Base-by-base conservation (phyloP, 1,140 invertebrate species). In the Pseudomyrmex cubaensis region DNA sequence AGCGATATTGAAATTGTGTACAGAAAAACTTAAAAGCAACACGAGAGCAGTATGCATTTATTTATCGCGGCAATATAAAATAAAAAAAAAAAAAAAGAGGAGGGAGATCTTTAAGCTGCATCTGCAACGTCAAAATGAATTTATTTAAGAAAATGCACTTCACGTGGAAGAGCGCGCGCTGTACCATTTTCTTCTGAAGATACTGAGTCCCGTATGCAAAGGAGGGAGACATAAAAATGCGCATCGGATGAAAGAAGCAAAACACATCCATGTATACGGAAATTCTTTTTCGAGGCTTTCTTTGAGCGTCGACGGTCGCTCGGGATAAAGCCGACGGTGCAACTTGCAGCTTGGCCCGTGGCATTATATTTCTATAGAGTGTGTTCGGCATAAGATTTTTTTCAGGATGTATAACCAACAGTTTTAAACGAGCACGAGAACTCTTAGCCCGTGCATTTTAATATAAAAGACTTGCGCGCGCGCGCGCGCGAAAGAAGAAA, bases 331-430 rank as follows among this genome's bases (percentile, higher is more conserved):
- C 70, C 69, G 56, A 72, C 76, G 8, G 12, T 73, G 46, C 52
- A 72, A 63, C 73, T 76, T 35, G 12, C 44, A 78, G 73, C 50
- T 9, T 48, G 59, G 25, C 56, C 77, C 22, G 67, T 25, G 54
- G 69, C 57, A 83, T 82, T 85, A 82, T 69, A 82, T 59, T 78
- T 75, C 69, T 85, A 82, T 44, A 63, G 48, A 64, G 52, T 62
- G 22, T 75, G 59, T 75, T 82, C 25, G 57, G 15, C 48, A 7
- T 1, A 63, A 73, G 57, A 75, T 54, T 59, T 67, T 80, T 67
- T 77, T 57, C 35, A 12, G 2, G 48, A 78, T 78, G 35, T 5
- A 35, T n/a, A n/a, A n/a, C 50, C n/a, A 7, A 72, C 12, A 2
- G 12, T 80, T 35, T 35, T 35, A 80, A 80, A 80, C 46, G 76